phyloP scores from a whole-genome alignment of 2,888 invertebrate genomes.

The Branchinecta sandiegonensis region DNA sequence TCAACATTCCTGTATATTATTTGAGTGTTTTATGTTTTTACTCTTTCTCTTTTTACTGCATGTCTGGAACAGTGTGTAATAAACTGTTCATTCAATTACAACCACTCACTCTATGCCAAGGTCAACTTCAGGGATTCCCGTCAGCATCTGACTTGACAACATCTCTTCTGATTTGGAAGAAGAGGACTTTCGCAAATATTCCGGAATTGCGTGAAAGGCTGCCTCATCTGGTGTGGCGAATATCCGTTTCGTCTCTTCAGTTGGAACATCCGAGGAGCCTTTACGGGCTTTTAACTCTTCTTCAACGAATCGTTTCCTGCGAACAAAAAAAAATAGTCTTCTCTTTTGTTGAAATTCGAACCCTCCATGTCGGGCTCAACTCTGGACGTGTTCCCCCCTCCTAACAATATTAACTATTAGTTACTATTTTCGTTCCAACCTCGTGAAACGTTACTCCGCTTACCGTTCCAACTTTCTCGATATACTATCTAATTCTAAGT shows the following conservation, averaged over 20 bases:
- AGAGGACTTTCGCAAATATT: conserved; percentile 69
- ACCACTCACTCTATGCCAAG: conserved; percentile 75
- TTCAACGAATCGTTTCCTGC: conserved; percentile 63
- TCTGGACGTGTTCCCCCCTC: too few relatives aligned
- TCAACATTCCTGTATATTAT: too few relatives aligned
- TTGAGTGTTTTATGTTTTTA: too few relatives aligned
- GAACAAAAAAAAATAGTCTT: conserved; percentile 20
- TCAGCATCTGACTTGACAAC: conserved; percentile 99
- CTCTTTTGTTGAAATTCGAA: too few relatives aligned
- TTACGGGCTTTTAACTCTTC: conserved; percentile 74
- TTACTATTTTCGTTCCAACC: too few relatives aligned
- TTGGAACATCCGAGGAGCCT: conserved; percentile 39
- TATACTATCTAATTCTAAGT: too few relatives aligned
- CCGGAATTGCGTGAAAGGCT: conserved; percentile 72
- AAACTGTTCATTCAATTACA: conserved; percentile 18
- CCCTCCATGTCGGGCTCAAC: too few relatives aligned
- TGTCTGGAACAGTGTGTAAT: conserved; percentile 16
- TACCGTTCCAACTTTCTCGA: too few relatives aligned
- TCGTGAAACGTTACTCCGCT: too few relatives aligned
- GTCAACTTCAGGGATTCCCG: conserved; percentile 98
- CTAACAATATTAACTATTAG: too few relatives aligned
- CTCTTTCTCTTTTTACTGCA: too few relatives aligned
- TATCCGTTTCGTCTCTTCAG: conserved; percentile 39
- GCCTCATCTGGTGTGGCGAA: conserved; percentile 80
- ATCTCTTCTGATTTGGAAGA: conserved; percentile 89